Evolutionary conservation across 2,113 vertebrate genomes (phyloP), one percentile per base, ranked within the genome.

Genomic region (Ptychochromis oligacanthus): DNA sequence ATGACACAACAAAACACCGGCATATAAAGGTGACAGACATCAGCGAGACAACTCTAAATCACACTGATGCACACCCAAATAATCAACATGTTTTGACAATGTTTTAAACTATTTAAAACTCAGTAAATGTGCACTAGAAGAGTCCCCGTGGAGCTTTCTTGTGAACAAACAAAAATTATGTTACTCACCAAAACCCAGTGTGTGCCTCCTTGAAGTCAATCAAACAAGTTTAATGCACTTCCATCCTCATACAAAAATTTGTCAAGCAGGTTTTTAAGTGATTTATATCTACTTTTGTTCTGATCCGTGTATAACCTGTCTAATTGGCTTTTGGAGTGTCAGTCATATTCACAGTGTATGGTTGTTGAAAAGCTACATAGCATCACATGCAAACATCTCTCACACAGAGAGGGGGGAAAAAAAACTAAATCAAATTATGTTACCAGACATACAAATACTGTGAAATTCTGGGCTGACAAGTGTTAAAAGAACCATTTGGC

Each of bases 21-120:
- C 24, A 28, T 57, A 28, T 72, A 65, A 58, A 74, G 15, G 26
- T 31, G n/a, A 61, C 58, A 31, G 54, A 59, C 12, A 34, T 14
- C 79, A 82, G 20, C 64, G 2, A 82, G 36, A 72, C 11, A 28
- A 18, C 24, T 75, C 9, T 54, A 55, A 79, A 79, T 82, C 40
- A 78, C 26, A 60, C 26, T 24, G 40, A 20, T 17, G 7, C 49
- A 58, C 17, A 49, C 49, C 6, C 22, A 24, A 28, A 81, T 17
- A n/a, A 58, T 36, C 8, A 49, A 36, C 20, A 72, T 24, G 22
- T 87, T 79, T 74, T 70, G 65, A 20, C 24, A 70, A 52, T 5
- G 24, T 2, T 52, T n/a, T 31, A 52, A 72, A 43, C 43, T 4
- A 65, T 59, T 81, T 55, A 79, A n/a, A 74, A 46, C 49, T 31